These are phyloP conservation scores for Melinaea marsaeus DNA, from an alignment of 2,888 invertebrate species.

Conservation along the genomic window DNA sequence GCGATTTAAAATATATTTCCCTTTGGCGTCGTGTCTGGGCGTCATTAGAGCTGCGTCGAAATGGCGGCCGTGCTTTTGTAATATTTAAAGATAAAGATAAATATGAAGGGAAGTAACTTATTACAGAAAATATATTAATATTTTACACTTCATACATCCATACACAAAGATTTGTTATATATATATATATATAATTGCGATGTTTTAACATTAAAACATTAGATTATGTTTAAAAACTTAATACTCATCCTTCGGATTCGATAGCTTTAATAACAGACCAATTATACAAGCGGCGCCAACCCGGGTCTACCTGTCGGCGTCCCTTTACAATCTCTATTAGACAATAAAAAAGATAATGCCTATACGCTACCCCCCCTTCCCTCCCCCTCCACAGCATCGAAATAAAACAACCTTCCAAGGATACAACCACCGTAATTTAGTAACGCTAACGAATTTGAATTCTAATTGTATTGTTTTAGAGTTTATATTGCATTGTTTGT, in stretches of 20 bases:
- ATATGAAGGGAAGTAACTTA: no score
- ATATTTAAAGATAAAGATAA: no score
- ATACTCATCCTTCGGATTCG: neutral
- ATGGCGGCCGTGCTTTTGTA: neutral
- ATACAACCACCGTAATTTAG: slow-evolving; percentile 72
- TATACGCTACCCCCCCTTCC: slow-evolving; percentile 52
- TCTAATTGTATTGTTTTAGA: slow-evolving; percentile 36
- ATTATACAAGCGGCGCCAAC: slow-evolving; percentile 72
- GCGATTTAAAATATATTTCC: slow-evolving; percentile 27
- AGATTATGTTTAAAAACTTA: slow-evolving; percentile 6
- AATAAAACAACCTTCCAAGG: slow-evolving; percentile 76
- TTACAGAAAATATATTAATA: no score
- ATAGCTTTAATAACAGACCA: slow-evolving; percentile 53
- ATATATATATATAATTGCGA: no score
- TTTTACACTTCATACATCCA: no score
- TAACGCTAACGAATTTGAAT: slow-evolving; percentile 42
- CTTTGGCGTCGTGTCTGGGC: slow-evolving; percentile 16
- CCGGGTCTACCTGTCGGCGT: slow-evolving; percentile 68
- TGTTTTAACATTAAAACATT: neutral
- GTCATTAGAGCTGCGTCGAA: neutral
- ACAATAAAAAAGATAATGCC: slow-evolving; percentile 71
- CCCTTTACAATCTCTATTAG: slow-evolving; percentile 72
- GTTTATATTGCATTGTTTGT: slow-evolving; percentile 36
- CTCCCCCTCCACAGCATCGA: slow-evolving; percentile 46
- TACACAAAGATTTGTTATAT: no score